Evolutionary conservation across 2,797 vertebrate species (phyloP).

Genomic region (Malacoraja senta): DNA sequence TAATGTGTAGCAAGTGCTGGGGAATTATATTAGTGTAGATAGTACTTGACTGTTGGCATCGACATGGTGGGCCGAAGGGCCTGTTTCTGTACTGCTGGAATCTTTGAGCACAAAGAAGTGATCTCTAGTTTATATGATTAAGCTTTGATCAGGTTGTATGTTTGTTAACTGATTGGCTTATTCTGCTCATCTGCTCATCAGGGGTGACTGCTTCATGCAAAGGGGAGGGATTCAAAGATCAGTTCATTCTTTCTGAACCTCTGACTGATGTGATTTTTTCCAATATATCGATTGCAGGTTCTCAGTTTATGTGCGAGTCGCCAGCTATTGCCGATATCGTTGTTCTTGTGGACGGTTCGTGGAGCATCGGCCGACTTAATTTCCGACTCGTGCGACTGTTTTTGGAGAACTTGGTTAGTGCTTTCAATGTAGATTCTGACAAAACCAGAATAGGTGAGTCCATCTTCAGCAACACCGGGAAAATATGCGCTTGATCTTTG

Average conservation of each 20-base stretch:
- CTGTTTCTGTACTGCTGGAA: too few species aligned
- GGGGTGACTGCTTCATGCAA: not conserved
- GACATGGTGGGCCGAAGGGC: too few species aligned
- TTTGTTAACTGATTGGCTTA: not conserved
- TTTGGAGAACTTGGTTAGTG: conserved; percentile 86
- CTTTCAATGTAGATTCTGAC: conserved; percentile 82
- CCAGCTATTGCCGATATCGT: conserved; percentile 88
- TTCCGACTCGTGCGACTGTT: conserved; percentile 88
- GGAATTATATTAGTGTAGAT: too few species aligned
- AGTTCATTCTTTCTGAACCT: not conserved
- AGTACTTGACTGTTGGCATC: too few species aligned
- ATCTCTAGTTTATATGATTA: not conserved
- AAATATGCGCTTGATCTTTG: not conserved
- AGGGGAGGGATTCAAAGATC: not conserved
- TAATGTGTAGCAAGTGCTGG: too few species aligned
- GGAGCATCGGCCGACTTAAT: conserved; percentile 95
- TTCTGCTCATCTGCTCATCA: conserved; percentile 27
- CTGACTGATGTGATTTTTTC: too few species aligned
- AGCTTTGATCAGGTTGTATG: not conserved
- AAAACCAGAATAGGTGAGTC: conserved; percentile 85
- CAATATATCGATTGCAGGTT: conserved; percentile 53
- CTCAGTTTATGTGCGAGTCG: conserved; percentile 78
- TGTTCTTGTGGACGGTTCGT: conserved; percentile 92
- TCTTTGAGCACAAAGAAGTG: not conserved
- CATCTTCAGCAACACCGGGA: not conserved